Evolutionary conservation across 2,888 invertebrate species (phyloP).

Genomic region (Fissipunctia ypsillon): DNA sequence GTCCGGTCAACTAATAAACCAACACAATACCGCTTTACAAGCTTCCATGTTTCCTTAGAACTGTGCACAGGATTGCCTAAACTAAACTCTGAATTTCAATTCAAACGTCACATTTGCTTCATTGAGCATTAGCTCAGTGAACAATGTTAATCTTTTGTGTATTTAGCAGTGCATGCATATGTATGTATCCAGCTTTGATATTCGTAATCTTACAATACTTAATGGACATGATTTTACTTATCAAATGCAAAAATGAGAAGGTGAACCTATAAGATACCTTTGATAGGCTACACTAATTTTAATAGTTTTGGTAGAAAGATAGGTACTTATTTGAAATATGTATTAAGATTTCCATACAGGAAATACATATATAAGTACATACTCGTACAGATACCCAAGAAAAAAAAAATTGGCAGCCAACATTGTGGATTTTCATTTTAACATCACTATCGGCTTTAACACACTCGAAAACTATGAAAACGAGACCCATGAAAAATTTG

Average conservation of each 20-base stretch:
- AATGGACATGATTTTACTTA: neutral
- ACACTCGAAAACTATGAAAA: too few relatives aligned
- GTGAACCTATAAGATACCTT: neutral
- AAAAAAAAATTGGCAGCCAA: too few relatives aligned
- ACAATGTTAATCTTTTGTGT: slow-evolving; percentile 9
- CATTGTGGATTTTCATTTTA: too few relatives aligned
- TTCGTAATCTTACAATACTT: slow-evolving; percentile 1
- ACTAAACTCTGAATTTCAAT: slow-evolving; percentile 28
- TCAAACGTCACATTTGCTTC: slow-evolving; percentile 15
- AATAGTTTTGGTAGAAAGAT: neutral
- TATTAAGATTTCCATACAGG: too few relatives aligned
- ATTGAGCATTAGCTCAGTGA: neutral
- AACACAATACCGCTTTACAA: slow-evolving; percentile 1
- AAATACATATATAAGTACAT: too few relatives aligned
- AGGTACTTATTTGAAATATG: too few relatives aligned
- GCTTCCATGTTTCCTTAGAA: slow-evolving; percentile 3
- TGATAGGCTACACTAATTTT: neutral
- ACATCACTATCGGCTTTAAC: too few relatives aligned
- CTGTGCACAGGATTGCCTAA: neutral
- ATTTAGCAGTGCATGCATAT: neutral
- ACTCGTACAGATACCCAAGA: too few relatives aligned
- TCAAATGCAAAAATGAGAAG: neutral
- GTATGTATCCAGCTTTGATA: slow-evolving; percentile 1
- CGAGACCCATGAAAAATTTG: too few relatives aligned
- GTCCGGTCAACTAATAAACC: neutral